phyloP scores from a whole-genome alignment of 1,140 invertebrate genomes.

The Bradysia coprophila region DNA sequence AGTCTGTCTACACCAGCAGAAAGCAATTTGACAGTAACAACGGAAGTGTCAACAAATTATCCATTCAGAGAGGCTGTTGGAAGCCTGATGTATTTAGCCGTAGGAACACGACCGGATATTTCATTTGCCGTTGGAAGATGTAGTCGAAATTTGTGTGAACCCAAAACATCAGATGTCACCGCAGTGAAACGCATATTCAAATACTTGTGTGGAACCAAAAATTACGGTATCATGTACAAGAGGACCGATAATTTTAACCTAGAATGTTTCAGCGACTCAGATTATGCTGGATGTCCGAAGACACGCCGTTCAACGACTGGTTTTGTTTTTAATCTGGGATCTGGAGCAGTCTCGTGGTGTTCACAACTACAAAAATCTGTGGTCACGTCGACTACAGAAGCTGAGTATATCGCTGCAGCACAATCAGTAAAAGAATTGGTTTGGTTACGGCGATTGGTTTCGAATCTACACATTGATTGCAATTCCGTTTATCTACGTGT shows the following conservation, averaged over 20 bases:
- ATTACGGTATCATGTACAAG: constrained; percentile 9
- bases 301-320: constrained; percentile 16
- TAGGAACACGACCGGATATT: constrained; percentile 22
- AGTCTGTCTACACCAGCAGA: constrained; percentile 10
- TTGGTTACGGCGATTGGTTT: constrained; percentile 12
- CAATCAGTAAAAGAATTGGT: constrained; percentile 21
- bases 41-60: constrained; percentile 4
- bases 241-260: neutral
- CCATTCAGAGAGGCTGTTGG: constrained; percentile 21
- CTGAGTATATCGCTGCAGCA: constrained; percentile 22
- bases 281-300: constrained; percentile 3
- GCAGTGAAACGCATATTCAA: constrained; percentile 17
- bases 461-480: neutral
- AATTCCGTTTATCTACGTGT: constrained; percentile 1
- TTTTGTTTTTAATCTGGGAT: constrained; percentile 15
- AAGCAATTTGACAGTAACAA: constrained; percentile 1
- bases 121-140: constrained; percentile 14
- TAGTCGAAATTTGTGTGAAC: constrained; percentile 21
- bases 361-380: constrained; percentile 17
- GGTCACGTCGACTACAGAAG: constrained; percentile 20
- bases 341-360: constrained; percentile 15
- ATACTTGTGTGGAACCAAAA: constrained; percentile 23
- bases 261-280: constrained; percentile 8
- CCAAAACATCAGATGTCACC: constrained; percentile 14
- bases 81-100: constrained; percentile 20